Conservation (phyloP, 2,888 invertebrate species). For the Phymatocera aterrima region DNA sequence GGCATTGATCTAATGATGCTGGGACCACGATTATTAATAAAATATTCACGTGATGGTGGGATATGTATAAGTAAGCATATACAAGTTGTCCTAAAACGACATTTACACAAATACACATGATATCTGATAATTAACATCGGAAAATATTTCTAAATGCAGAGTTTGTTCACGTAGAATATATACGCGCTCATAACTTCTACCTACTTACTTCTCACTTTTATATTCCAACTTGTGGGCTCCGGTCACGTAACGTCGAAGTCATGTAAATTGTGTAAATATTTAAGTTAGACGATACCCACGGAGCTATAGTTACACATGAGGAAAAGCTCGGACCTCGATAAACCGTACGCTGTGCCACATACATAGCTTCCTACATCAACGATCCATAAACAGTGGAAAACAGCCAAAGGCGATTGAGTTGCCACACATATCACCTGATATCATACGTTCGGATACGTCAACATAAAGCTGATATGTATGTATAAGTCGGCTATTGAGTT, state of each 20-base stretch:
- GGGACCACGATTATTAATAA: too few relatives aligned
- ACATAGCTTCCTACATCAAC: not conserved
- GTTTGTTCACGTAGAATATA: too few relatives aligned
- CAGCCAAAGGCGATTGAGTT: not conserved
- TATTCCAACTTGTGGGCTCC: not conserved
- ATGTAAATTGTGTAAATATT: slow-evolving; percentile 5
- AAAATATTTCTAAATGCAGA: too few relatives aligned
- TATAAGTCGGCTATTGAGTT: not conserved
- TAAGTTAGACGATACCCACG: not conserved
- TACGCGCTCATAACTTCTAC: too few relatives aligned
- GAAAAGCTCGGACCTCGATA: too few relatives aligned
- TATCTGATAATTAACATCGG: too few relatives aligned
- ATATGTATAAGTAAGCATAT: too few relatives aligned
- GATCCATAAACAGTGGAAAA: not conserved
- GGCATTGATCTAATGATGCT: not conserved
- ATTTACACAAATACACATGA: too few relatives aligned
- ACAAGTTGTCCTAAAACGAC: too few relatives aligned
- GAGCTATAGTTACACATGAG: not conserved
- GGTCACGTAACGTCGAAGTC: not conserved
- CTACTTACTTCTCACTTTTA: not conserved
- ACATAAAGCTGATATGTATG: too few relatives aligned
- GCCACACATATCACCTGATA: not conserved
- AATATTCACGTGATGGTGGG: too few relatives aligned
- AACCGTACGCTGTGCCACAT: too few relatives aligned
- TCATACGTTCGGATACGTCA: not conserved